phyloP scores from a whole-genome alignment of 2,797 vertebrate species.

The Platalea minor region DNA sequence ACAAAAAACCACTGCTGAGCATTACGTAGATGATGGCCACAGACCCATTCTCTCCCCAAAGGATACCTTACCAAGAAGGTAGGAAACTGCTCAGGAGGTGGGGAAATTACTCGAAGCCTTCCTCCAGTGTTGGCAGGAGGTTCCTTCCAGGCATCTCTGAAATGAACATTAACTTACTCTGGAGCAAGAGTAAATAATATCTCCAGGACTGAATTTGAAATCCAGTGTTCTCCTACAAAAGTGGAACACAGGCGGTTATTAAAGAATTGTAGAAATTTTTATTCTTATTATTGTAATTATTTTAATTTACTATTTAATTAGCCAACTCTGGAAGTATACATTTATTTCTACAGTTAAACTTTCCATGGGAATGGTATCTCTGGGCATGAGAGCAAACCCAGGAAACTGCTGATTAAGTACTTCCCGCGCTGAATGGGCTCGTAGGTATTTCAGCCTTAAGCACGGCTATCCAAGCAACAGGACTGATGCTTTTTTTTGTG shows the following conservation, averaged over 20 bases:
- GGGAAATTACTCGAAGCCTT: conserved; percentile 3
- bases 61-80: not conserved
- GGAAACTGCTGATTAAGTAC: not conserved
- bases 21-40: not conserved
- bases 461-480: not conserved
- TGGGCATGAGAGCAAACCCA: not conserved
- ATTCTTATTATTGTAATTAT: not conserved
- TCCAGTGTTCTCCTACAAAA: not conserved
- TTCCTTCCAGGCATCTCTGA: not conserved
- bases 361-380: not conserved
- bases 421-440: not conserved
- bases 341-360: not conserved
- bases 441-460: not conserved
- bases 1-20: not conserved
- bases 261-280: not conserved
- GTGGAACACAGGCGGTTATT: not conserved
- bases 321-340: not conserved
- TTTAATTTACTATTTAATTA: not conserved
- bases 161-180: conserved; percentile 1
- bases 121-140: not conserved
- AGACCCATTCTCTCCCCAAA: not conserved
- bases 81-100: not conserved
- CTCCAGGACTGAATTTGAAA: not conserved
- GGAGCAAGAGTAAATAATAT: not conserved
- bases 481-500: not conserved